Evolutionary conservation across 2,888 invertebrate genomes (phyloP).

Genomic region (Fragum whitleyi): DNA sequence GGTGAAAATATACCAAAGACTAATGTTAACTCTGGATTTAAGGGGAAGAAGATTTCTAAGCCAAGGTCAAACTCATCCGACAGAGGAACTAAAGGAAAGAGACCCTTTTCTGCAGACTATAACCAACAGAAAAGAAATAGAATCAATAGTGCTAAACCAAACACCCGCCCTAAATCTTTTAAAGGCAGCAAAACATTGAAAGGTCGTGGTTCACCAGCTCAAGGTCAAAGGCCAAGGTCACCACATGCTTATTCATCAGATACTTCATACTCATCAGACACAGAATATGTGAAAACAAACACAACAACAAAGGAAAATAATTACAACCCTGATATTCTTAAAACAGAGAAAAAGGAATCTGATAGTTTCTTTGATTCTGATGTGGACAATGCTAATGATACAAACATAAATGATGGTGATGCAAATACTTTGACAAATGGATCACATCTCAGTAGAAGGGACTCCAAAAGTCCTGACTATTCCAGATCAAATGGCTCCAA

Average conservation of each 20-base stretch:
- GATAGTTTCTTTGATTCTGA: constrained; percentile 64
- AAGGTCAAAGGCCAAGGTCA: constrained; percentile 49
- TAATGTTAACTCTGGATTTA: constrained; percentile 56
- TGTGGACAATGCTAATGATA: constrained; percentile 18
- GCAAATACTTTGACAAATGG: background rate
- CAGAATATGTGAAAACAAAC: constrained; percentile 44
- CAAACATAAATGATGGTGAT: background rate
- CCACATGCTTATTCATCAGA: constrained; percentile 56
- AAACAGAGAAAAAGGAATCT: constrained; percentile 29
- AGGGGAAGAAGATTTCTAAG: constrained; percentile 55
- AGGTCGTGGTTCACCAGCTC: constrained; percentile 32
- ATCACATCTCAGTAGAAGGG: background rate
- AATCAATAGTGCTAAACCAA: constrained; percentile 34
- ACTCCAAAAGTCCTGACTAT: constrained; percentile 8
- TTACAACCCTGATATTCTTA: constrained; percentile 16
- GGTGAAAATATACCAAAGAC: constrained; percentile 30
- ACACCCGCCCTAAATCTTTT: constrained; percentile 46
- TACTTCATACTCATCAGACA: constrained; percentile 56
- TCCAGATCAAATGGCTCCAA: background rate
- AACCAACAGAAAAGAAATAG: constrained; percentile 50
- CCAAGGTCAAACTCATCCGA: constrained; percentile 54
- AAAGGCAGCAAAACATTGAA: constrained; percentile 34
- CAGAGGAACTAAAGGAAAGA: constrained; percentile 17
- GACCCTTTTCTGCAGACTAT: constrained; percentile 61
- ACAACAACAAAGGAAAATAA: constrained; percentile 38